Evolutionary conservation across 2,113 vertebrate genomes (phyloP).

Genomic region (Strix uralensis): DNA sequence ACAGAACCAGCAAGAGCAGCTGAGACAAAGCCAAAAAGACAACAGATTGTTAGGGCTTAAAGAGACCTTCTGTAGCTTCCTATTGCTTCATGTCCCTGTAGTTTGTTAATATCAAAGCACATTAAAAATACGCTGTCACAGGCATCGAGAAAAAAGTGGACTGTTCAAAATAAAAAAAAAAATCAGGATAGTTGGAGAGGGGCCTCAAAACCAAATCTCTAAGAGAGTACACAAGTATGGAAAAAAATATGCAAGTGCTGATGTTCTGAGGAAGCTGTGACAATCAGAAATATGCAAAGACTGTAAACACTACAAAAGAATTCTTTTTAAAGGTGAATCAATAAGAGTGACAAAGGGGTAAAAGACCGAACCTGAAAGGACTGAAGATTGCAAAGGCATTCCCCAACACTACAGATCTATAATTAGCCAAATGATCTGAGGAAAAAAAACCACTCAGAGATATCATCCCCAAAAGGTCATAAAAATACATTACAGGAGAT

Average conservation of each 20-base stretch:
- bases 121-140: background rate
- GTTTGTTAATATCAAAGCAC: background rate
- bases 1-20: background rate
- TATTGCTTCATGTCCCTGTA: background rate
- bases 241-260: background rate
- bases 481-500: background rate
- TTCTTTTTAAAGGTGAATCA: background rate
- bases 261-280: background rate
- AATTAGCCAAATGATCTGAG: background rate
- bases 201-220: background rate
- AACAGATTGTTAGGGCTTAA: background rate
- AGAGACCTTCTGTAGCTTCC: background rate
- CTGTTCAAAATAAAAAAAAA: background rate
- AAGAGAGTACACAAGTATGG: background rate
- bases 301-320: background rate
- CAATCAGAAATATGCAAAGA: background rate
- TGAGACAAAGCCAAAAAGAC: conserved; percentile 11
- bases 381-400: background rate
- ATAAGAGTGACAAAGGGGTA: background rate
- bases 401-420: background rate
- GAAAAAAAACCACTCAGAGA: background rate
- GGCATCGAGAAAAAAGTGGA: background rate
- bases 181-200: background rate
- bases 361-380: background rate
- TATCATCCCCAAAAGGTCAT: background rate